Conservation (phyloP, 1,140 invertebrate genomes). For the Trigoniulus corallinus region DNA sequence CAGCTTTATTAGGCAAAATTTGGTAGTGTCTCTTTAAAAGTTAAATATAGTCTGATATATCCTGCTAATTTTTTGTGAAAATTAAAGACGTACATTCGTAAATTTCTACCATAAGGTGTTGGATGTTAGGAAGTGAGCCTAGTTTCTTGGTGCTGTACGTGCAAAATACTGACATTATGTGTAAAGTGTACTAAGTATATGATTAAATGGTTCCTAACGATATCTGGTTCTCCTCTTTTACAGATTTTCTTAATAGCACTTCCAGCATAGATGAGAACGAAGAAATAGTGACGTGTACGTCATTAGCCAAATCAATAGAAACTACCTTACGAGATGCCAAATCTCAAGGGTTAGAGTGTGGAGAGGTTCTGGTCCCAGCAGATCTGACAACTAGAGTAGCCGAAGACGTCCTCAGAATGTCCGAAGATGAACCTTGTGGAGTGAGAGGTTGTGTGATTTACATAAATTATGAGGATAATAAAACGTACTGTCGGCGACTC, state of each 20-base stretch:
- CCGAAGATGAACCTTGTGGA: slow-evolving; percentile 69
- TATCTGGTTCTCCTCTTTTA: background rate
- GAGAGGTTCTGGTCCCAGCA: slow-evolving; percentile 48
- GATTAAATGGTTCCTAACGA: too few species aligned
- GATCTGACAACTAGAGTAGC: slow-evolving; percentile 56
- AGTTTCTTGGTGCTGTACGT: too few species aligned
- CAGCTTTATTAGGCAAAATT: too few species aligned
- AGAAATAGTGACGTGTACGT: slow-evolving; percentile 16
- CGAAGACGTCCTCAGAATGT: slow-evolving; percentile 52
- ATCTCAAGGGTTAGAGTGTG: slow-evolving; percentile 52
- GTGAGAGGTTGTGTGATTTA: slow-evolving; percentile 32
- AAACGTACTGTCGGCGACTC: slow-evolving; percentile 29
- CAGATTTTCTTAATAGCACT: background rate
- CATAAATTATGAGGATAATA: slow-evolving; percentile 20
- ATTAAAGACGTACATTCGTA: too few species aligned
- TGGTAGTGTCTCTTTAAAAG: too few species aligned
- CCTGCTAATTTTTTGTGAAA: too few species aligned
- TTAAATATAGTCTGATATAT: too few species aligned
- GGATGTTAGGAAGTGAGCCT: too few species aligned
- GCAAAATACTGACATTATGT: too few species aligned
- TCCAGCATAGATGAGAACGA: slow-evolving; percentile 1
- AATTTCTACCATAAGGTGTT: too few species aligned
- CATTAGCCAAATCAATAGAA: slow-evolving; percentile 50
- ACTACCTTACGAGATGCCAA: slow-evolving; percentile 56
- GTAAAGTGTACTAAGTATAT: too few species aligned